A percentile compares a stretch with the other conserved stretches of the same genome.
Conservation (phyloP, 2,888 invertebrate species). For the Drosophila silvestris region DNA sequence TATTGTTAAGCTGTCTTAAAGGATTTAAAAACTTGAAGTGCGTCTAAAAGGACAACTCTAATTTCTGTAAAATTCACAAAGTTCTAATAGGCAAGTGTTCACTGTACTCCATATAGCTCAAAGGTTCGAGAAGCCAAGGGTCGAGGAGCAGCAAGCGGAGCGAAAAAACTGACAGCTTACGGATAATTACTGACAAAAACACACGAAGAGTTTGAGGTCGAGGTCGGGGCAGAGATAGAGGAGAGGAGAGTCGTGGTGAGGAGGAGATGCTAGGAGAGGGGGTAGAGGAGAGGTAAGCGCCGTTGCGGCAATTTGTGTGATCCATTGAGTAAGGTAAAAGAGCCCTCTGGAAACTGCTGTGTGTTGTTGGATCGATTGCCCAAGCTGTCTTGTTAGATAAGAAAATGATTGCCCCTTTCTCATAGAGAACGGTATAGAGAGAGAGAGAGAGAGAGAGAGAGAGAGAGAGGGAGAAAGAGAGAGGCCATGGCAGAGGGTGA, state of each 20-base stretch:
- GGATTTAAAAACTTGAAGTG: neutral
- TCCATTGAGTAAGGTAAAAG: constrained; percentile 71
- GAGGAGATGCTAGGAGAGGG: neutral
- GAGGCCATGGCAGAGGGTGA: constrained; percentile 7
- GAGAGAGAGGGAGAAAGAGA: neutral
- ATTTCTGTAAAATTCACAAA: neutral
- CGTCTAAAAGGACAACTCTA: neutral
- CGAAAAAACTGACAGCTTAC: constrained; percentile 81
- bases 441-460: constrained; percentile 1
- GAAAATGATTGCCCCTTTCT: constrained; percentile 68
- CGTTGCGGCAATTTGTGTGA: constrained; percentile 75
- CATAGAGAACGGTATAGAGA: neutral
- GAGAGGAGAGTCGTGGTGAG: neutral
- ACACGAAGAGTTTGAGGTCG: constrained; percentile 13
- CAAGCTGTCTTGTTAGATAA: constrained; percentile 76
- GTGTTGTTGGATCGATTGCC: constrained; percentile 61
- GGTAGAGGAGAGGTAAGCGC: constrained; percentile 29
- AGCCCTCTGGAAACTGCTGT: constrained; percentile 21
- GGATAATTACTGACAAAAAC: constrained; percentile 75
- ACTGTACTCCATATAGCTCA: constrained; percentile 12
- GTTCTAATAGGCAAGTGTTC: neutral
- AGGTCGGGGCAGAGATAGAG: neutral
- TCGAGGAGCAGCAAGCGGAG: constrained; percentile 52
- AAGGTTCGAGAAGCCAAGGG: constrained; percentile 35
- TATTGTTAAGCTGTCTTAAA: too few relatives aligned